Evolutionary conservation across 2,797 vertebrate genomes (phyloP).

Genomic region (Acrossocheilus fasciatus): DNA sequence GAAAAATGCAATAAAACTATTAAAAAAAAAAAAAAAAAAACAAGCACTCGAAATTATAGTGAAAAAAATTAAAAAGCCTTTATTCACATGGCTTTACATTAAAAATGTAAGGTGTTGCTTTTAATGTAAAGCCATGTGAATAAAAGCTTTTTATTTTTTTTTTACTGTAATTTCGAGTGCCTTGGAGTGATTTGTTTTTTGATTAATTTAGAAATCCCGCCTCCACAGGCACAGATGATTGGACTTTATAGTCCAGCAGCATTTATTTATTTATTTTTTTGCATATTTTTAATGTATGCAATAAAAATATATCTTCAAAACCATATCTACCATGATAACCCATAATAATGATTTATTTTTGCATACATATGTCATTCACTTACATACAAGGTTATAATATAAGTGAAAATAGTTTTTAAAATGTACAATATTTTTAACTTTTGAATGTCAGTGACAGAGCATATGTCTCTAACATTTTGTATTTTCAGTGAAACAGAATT

Average conservation of each 20-base stretch:
- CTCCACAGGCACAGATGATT: too few species aligned
- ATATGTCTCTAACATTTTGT: not conserved
- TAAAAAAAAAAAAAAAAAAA: not conserved
- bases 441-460: not conserved
- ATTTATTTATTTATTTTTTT: too few species aligned
- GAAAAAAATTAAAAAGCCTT: not conserved
- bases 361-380: not conserved
- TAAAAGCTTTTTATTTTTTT: too few species aligned
- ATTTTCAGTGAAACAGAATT: not conserved
- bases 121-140: too few species aligned
- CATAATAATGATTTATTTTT: not conserved
- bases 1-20: not conserved
- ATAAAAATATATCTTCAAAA: not conserved
- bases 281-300: too few species aligned
- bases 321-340: not conserved
- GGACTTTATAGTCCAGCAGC: too few species aligned
- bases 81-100: too few species aligned
- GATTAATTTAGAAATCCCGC: too few species aligned
- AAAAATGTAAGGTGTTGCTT: too few species aligned
- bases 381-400: not conserved
- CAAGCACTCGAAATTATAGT: not conserved
- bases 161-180: too few species aligned
- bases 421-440: not conserved
- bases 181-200: too few species aligned
- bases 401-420: not conserved